Conservation (phyloP, 2,888 invertebrate species). For the Pemphredon lugubris region DNA sequence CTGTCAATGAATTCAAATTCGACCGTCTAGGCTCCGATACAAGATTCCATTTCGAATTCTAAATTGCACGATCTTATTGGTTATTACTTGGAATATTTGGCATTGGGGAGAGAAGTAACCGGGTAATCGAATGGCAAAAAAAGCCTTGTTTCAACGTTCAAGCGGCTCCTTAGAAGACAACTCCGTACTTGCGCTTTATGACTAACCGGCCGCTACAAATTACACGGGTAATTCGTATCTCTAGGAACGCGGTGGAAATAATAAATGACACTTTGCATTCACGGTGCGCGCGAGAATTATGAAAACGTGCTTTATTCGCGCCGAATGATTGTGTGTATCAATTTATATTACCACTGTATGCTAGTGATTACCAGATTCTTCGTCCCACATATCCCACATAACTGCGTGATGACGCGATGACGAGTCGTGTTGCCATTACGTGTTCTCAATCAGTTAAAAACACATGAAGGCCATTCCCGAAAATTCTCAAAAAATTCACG, state of each 20-base stretch:
- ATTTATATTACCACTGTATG: constrained; percentile 11
- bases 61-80: no score
- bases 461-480: no score
- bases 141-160: not conserved
- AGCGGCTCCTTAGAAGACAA: constrained; percentile 7
- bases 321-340: constrained; percentile 22
- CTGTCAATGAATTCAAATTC: no score
- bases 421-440: no score
- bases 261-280: constrained; percentile 36
- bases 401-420: no score
- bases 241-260: constrained; percentile 37
- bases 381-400: no score
- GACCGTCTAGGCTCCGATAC: no score
- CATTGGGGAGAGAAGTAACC: no score
- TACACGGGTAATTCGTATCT: constrained; percentile 37
- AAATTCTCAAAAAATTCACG: no score
- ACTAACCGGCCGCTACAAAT: constrained; percentile 43
- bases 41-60: no score
- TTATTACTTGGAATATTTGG: no score
- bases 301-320: constrained; percentile 27
- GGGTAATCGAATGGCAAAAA: not conserved
- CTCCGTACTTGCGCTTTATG: constrained; percentile 37
- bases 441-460: no score
- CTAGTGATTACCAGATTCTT: not conserved
- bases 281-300: constrained; percentile 26